A percentile compares a stretch with the other conserved stretches of the same genome.
Evolutionary conservation across 2,888 invertebrate species (phyloP).

Genomic region (Eupithecia abbreviata): DNA sequence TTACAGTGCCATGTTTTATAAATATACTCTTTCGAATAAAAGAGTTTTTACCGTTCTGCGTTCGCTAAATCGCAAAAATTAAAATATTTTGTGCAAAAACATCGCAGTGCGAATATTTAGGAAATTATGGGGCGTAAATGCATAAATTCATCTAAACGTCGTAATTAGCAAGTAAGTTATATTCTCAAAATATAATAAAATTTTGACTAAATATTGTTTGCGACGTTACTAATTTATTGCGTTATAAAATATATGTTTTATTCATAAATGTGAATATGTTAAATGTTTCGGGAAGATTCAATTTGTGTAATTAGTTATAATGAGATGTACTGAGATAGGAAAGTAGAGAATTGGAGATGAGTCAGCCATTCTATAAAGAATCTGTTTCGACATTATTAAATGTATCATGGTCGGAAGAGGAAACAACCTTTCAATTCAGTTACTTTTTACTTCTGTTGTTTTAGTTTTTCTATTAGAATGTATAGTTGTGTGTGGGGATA

Average conservation of each 20-base stretch:
- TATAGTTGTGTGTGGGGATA: not conserved
- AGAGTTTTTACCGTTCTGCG: not conserved
- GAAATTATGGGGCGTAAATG: conserved; percentile 42
- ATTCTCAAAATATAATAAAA: not conserved
- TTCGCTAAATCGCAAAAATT: conserved; percentile 26
- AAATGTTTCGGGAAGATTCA: conserved; percentile 10
- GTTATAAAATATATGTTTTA: not conserved
- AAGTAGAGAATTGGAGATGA: conserved; percentile 2
- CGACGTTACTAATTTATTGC: conserved; percentile 1
- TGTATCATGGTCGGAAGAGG: conserved; percentile 13
- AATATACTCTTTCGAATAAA: not conserved
- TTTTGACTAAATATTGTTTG: not conserved
- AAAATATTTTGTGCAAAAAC: conserved; percentile 24
- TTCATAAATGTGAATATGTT: conserved; percentile 4
- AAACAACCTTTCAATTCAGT: conserved; percentile 11
- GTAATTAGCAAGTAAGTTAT: not conserved
- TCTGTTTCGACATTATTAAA: conserved; percentile 13
- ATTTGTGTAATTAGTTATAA: conserved; percentile 11
- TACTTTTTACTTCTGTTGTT: not conserved
- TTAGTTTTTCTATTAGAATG: not conserved
- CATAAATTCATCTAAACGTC: conserved; percentile 15
- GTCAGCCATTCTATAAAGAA: conserved; percentile 11
- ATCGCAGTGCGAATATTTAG: not conserved
- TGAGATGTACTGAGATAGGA: not conserved
- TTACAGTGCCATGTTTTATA: not conserved